phyloP scores from a whole-genome alignment of 2,113 vertebrate species.

The Protomyctophum bolini region DNA sequence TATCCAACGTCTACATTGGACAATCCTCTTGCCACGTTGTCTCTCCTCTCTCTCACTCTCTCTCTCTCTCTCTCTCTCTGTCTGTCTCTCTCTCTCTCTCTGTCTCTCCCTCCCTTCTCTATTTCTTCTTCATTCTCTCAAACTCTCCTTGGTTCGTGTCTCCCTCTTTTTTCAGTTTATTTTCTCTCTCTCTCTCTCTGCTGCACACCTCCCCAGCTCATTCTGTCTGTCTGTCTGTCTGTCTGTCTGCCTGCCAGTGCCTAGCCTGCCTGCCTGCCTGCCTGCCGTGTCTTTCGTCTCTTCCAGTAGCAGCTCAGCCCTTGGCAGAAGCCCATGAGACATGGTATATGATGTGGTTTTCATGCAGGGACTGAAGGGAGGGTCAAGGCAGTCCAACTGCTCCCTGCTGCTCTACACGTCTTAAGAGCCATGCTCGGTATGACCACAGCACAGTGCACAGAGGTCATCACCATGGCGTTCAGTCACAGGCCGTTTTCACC shows the following conservation, averaged over 20 bases:
- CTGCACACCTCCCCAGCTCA: background rate
- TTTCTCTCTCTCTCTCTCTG: background rate
- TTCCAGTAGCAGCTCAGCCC: constrained; percentile 1
- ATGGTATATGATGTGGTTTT: constrained; percentile 57
- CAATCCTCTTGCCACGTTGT: constrained; percentile 80
- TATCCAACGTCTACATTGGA: constrained; percentile 53
- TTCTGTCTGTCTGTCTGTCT: background rate
- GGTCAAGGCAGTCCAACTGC: constrained; percentile 43
- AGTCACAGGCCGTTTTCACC: constrained; percentile 37
- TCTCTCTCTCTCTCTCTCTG: constrained; percentile 21
- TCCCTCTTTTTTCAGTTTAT: constrained; percentile 4
- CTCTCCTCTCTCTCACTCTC: constrained; percentile 50
- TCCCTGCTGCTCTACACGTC: constrained; percentile 54
- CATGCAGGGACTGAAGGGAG: constrained; percentile 49
- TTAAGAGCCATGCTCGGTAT: constrained; percentile 64
- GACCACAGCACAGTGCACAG: constrained; percentile 47
- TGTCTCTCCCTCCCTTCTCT: background rate
- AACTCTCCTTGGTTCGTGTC: background rate
- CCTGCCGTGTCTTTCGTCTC: background rate
- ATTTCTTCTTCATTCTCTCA: constrained; percentile 56
- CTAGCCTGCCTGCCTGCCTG: background rate
- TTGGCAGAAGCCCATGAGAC: background rate
- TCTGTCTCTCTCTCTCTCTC: constrained; percentile 31
- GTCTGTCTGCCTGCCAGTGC: too few relatives aligned
- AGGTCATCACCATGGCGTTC: constrained; percentile 26